A percentile compares a stretch with the other conserved stretches of the same genome.
phyloP scores from a whole-genome alignment of 2,113 vertebrate genomes.

The Melanotaenia duboulayi region DNA sequence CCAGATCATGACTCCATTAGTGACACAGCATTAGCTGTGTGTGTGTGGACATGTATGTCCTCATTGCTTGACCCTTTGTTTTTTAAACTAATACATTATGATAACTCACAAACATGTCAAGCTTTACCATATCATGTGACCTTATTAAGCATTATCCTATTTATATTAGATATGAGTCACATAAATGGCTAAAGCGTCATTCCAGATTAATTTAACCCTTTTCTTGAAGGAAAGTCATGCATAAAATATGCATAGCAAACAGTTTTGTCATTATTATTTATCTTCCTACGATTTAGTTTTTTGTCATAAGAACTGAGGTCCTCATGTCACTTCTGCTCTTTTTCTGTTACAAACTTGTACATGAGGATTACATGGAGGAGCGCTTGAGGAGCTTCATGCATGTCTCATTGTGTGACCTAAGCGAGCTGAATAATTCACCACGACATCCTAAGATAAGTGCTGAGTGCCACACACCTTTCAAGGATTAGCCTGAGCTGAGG shows the following conservation, averaged over 20 bases:
- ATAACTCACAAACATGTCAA: constrained; percentile 14
- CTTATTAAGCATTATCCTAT: constrained; percentile 56
- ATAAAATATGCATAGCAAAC: constrained; percentile 63
- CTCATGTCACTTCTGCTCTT: constrained; percentile 8
- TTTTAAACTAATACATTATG: constrained; percentile 6
- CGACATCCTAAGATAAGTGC: constrained; percentile 31
- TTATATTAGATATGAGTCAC: constrained; percentile 46
- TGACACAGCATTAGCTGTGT: constrained; percentile 10
- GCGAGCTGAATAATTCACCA: constrained; percentile 67
- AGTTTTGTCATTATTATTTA: constrained; percentile 74
- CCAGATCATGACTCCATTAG: constrained; percentile 18
- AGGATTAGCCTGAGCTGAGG: constrained; percentile 37
- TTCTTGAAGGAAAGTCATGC: constrained; percentile 57
- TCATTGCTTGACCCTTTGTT: background rate
- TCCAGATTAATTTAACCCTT: constrained; percentile 69
- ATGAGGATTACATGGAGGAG: constrained; percentile 46
- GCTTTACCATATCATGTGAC: constrained; percentile 32
- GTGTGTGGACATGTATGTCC: background rate
- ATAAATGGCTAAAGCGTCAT: constrained; percentile 51
- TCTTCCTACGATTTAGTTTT: constrained; percentile 51
- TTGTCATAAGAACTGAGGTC: constrained; percentile 30
- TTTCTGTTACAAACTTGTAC: constrained; percentile 43
- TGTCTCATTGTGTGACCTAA: constrained; percentile 69
- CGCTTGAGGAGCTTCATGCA: constrained; percentile 32
- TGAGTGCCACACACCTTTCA: constrained; percentile 63